Evolutionary conservation across 53 echinoderm and acorn worm genomes (phyloP), one percentile per base, ranked within the genome.

Genomic region (Paracentrotus lividus): DNA sequence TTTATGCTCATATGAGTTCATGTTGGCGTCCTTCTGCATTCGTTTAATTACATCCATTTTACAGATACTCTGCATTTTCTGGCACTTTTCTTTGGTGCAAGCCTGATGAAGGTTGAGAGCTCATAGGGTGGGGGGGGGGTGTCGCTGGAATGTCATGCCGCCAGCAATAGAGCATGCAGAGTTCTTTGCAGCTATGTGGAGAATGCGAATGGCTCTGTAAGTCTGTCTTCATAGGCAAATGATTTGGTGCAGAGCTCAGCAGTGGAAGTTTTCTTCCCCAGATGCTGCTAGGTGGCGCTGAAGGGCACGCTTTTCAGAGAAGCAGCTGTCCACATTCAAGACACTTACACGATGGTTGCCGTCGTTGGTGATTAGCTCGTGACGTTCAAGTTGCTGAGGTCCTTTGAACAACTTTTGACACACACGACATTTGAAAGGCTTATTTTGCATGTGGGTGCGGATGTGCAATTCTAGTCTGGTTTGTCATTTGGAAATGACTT

Each of bases 241-340:
- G 75, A 32, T 26, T 91, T 91, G 32, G 49, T 2, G 49, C 91
- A 91, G 36, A 52, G 49, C 38, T 45, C 31, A 38, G 76, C 75
- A 5, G 49, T 33, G 42, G 49, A 91, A 21, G 5, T 27, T 26
- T 51, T 49, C 53, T 34, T 33, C 10, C 51, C 32, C 20, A 20
- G 32, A 52, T 91, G 91, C 75, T 77, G 32, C 53, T 21, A 52
- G 75, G 42, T 91, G 91, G 8, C 91, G 91, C 75, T 91, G 47
- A 44, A 91, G 53, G 76, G 75, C 91, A 34, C 52, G 42, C 53
- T 76, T 91, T 77, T 91, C 75, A 31, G 56, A 32, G 36, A 91
- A 91, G n/a, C 52, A 49, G 18, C 49, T 32, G 13, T 20, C 36
- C 75, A 76, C 91, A 91, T 20, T 91, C n/a, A 15, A 21, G 20